Conservation (phyloP, 2,797 vertebrate genomes). For the Falco biarmicus region DNA sequence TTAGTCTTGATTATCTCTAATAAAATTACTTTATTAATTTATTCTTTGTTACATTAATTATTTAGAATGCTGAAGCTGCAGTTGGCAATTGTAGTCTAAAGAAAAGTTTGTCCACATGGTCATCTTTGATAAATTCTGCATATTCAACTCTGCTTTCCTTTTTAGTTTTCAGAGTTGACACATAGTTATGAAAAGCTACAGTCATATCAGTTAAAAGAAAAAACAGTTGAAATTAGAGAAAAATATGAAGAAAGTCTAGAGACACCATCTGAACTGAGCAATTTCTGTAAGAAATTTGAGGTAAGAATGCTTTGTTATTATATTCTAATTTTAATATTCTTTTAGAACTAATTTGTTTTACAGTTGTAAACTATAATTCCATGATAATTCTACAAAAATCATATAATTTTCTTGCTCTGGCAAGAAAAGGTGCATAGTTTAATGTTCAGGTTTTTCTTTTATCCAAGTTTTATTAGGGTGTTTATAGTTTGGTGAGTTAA, state of each 20-base stretch:
- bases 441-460: not conserved
- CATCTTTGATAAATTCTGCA: not conserved
- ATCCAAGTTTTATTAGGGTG: not conserved
- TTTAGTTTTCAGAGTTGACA: slow-evolving; percentile 78
- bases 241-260: slow-evolving; percentile 27
- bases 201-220: slow-evolving; percentile 70
- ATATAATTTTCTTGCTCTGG: not conserved
- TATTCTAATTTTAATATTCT: not conserved
- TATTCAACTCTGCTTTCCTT: slow-evolving; percentile 33
- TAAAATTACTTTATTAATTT: slow-evolving; percentile 47
- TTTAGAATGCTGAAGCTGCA: slow-evolving; percentile 35
- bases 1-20: slow-evolving; percentile 14
- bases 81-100: slow-evolving; percentile 15
- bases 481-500: not conserved
- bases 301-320: slow-evolving; percentile 58
- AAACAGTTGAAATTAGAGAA: slow-evolving; percentile 17
- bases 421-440: not conserved
- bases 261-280: slow-evolving; percentile 43
- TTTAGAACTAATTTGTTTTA: not conserved
- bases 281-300: slow-evolving; percentile 73
- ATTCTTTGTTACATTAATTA: not conserved
- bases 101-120: not conserved
- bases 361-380: not conserved
- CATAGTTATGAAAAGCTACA: slow-evolving; percentile 78
- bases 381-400: not conserved